These are phyloP conservation scores for Progne subis DNA, from an alignment of 2,113 vertebrate genomes.

Conservation along the genomic window DNA sequence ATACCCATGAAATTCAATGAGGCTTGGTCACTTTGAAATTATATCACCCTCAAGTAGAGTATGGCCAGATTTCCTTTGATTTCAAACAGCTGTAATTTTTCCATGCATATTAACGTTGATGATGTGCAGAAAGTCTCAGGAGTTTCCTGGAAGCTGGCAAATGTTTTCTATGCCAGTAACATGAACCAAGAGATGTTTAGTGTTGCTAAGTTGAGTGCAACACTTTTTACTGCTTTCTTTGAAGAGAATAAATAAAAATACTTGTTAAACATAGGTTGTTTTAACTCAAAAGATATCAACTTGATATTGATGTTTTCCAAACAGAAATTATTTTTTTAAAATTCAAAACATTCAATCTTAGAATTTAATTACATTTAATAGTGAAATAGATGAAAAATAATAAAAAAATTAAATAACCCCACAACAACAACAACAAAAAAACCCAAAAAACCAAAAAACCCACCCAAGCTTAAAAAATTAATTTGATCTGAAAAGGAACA, in stretches of 20 bases:
- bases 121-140: background rate
- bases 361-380: background rate
- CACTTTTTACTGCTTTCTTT: background rate
- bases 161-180: background rate
- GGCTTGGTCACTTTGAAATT: background rate
- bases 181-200: background rate
- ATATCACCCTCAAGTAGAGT: background rate
- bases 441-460: too few species aligned
- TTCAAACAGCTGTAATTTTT: background rate
- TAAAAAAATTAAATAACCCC: background rate
- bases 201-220: background rate
- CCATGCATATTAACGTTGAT: background rate
- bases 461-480: background rate
- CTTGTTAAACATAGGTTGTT: background rate
- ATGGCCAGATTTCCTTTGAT: background rate
- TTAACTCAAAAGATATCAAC: background rate
- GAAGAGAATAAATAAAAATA: background rate
- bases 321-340: background rate
- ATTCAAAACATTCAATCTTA: background rate
- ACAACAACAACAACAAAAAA: background rate
- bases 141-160: background rate
- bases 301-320: background rate
- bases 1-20: background rate
- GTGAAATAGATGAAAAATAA: background rate
- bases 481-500: background rate